Conservation (phyloP, 2,797 vertebrate species). For the Urophycis tenuis region DNA sequence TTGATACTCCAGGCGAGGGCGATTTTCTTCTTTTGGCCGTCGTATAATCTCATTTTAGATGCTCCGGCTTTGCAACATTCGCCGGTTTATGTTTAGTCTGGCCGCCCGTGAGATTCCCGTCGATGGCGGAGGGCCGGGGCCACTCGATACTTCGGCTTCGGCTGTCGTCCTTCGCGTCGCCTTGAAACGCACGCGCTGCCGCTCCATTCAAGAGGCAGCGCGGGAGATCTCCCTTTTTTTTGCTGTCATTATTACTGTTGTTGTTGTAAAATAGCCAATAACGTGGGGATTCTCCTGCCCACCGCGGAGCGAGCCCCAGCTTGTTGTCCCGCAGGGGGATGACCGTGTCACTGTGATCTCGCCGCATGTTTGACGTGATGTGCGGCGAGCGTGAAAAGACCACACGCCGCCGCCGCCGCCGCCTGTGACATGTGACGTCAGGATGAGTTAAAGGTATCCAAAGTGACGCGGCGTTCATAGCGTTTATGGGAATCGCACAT, state of each 20-base stretch:
- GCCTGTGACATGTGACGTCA: neutral
- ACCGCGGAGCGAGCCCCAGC: neutral
- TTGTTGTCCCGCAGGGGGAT: neutral
- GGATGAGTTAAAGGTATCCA: neutral
- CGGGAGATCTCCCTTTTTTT: neutral
- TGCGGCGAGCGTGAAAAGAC: neutral
- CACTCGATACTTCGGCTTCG: constrained; percentile 17
- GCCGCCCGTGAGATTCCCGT: constrained; percentile 12
- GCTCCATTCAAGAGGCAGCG: neutral
- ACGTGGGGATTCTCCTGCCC: neutral
- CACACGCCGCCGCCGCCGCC: neutral
- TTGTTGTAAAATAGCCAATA: constrained; percentile 34
- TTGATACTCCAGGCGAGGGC: neutral
- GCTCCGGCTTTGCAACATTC: neutral
- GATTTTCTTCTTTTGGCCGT: neutral
- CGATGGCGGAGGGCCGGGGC: neutral
- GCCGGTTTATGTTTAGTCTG: neutral
- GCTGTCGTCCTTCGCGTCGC: constrained; percentile 17
- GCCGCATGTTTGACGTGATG: neutral
- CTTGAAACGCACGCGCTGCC: neutral
- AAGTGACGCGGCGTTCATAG: neutral
- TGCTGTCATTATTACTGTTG: no score
- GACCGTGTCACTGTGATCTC: neutral
- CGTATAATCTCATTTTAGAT: neutral
- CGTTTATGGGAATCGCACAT: neutral